Percentiles rank a stretch among this genome's conserved stretches.
Evolutionary conservation across 2,888 invertebrate species (phyloP).

Genomic region (Polyommatus iphigenia): DNA sequence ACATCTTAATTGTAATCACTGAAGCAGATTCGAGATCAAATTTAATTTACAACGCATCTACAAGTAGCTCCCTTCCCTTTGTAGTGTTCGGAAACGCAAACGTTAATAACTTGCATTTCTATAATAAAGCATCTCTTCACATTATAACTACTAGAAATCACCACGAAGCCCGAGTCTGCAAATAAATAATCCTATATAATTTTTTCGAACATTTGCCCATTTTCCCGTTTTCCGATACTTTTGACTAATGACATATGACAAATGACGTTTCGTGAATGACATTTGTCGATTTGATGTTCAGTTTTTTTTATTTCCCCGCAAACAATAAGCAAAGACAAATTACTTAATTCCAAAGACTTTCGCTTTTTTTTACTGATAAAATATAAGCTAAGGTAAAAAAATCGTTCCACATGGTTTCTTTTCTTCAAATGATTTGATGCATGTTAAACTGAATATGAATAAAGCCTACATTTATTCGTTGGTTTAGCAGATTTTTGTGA

Average conservation of each 20-base stretch:
- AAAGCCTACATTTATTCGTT: too few relatives aligned
- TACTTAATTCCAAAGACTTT: too few relatives aligned
- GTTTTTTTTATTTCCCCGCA: neutral
- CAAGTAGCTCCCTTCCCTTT: neutral
- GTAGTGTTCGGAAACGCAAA: neutral
- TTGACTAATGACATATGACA: neutral
- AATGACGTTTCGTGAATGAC: neutral
- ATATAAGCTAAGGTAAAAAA: too few relatives aligned
- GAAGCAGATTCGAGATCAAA: slow-evolving; percentile 37
- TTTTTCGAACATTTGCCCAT: slow-evolving; percentile 45
- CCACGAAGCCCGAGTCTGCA: neutral
- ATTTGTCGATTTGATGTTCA: neutral
- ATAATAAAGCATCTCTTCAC: slow-evolving; percentile 34
- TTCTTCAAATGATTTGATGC: too few relatives aligned
- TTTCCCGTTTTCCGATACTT: slow-evolving; percentile 36
- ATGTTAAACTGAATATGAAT: too few relatives aligned
- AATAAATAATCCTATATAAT: neutral
- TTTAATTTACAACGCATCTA: slow-evolving; percentile 41
- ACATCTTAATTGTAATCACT: slow-evolving; percentile 43
- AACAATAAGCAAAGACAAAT: too few relatives aligned
- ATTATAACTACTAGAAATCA: neutral
- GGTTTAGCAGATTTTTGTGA: too few relatives aligned
- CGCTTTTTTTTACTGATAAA: too few relatives aligned
- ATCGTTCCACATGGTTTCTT: neutral
- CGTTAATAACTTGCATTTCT: neutral